Evolutionary conservation across 1,140 invertebrate genomes (phyloP).

Genomic region (Lasaia peninsularis): DNA sequence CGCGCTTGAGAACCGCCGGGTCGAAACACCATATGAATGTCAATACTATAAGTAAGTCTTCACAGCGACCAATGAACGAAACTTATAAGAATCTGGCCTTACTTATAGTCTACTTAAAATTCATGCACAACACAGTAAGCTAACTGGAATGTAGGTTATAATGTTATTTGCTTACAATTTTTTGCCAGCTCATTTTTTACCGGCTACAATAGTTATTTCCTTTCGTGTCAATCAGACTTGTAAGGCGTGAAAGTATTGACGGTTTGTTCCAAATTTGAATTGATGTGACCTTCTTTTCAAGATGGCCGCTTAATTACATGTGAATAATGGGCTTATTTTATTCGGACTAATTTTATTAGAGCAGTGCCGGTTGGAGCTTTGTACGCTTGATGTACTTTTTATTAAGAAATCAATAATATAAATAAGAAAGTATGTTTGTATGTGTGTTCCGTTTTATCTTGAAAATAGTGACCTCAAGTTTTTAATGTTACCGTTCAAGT

Average conservation of each 20-base stretch:
- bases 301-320: constrained; percentile 22
- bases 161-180: constrained; percentile 69
- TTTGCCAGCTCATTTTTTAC: constrained; percentile 66
- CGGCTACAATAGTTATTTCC: constrained; percentile 61
- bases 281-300: constrained; percentile 40
- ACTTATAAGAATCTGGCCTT: constrained; percentile 66
- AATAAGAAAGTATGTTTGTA: too few relatives aligned
- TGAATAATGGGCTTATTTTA: neutral
- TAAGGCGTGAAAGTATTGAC: constrained; percentile 72
- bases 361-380: too few relatives aligned
- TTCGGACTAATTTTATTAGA: neutral
- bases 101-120: constrained; percentile 62
- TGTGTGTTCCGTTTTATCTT: too few relatives aligned
- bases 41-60: constrained; percentile 63
- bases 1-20: constrained; percentile 58
- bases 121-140: constrained; percentile 58
- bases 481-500: too few relatives aligned
- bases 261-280: constrained; percentile 59
- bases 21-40: constrained; percentile 60
- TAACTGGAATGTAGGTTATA: constrained; percentile 73
- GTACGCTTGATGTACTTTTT: too few relatives aligned
- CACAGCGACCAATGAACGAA: constrained; percentile 62
- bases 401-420: too few relatives aligned
- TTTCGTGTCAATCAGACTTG: constrained; percentile 66
- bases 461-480: too few relatives aligned